phyloP scores from a whole-genome alignment of 2,113 vertebrate genomes.

The Dromas ardeola region DNA sequence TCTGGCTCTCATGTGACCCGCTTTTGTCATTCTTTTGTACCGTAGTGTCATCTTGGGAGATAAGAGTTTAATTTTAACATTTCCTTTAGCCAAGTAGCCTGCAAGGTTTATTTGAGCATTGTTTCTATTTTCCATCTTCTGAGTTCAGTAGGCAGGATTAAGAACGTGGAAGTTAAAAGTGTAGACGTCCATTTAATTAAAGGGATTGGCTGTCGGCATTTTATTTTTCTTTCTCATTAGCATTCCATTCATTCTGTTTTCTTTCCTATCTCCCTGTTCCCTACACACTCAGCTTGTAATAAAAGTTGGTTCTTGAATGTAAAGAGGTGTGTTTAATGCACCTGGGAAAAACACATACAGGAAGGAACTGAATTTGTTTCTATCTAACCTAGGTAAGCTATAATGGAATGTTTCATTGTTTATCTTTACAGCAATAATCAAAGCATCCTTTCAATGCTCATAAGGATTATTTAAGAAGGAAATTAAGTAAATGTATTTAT shows the following conservation, averaged over 20 bases:
- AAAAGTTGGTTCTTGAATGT: constrained; percentile 57
- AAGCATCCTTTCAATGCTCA: background rate
- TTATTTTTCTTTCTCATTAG: constrained; percentile 38
- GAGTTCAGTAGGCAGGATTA: constrained; percentile 11
- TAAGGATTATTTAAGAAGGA: constrained; percentile 60
- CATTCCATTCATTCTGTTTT: constrained; percentile 33
- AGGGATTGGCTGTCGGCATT: background rate
- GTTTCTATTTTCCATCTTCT: background rate
- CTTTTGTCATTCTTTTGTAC: background rate
- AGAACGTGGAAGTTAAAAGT: constrained; percentile 34
- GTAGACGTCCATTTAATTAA: background rate
- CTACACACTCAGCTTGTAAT: constrained; percentile 36
- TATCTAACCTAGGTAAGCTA: constrained; percentile 20
- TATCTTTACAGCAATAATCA: constrained; percentile 54
- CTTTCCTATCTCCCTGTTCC: constrained; percentile 46
- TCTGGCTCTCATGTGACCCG: background rate
- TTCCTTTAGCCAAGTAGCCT: background rate
- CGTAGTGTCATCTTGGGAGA: background rate
- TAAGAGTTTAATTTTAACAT: constrained; percentile 18
- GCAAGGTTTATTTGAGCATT: background rate
- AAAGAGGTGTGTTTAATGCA: constrained; percentile 55
- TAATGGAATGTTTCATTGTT: constrained; percentile 4
- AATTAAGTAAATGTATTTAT: constrained; percentile 56
- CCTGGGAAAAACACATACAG: constrained; percentile 14
- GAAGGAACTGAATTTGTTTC: constrained; percentile 52